These are phyloP conservation scores for Pterocles burchelli DNA, from an alignment of 2,113 vertebrate genomes.

Conservation along the genomic window DNA sequence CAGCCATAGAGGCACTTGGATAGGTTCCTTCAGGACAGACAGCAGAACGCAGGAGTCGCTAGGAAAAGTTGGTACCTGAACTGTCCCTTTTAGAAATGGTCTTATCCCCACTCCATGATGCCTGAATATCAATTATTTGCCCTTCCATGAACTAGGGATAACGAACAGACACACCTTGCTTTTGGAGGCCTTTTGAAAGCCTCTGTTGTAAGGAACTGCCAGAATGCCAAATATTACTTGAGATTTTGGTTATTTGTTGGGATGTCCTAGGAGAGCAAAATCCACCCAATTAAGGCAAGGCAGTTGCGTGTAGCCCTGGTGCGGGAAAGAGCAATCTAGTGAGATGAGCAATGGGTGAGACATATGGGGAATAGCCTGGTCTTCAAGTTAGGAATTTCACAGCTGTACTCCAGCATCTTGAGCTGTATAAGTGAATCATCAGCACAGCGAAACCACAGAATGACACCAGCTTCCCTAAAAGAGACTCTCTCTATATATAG, in stretches of 20 bases:
- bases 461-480: constrained; percentile 40
- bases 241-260: not conserved
- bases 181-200: not conserved
- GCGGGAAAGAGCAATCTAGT: not conserved
- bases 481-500: not conserved
- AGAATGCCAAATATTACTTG: not conserved
- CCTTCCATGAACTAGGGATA: not conserved
- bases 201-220: not conserved
- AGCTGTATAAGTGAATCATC: constrained; percentile 36
- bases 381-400: constrained; percentile 41
- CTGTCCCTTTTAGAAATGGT: not conserved
- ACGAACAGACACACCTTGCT: not conserved
- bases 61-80: not conserved
- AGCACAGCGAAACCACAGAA: constrained; percentile 10
- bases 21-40: not conserved
- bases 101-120: not conserved
- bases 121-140: not conserved
- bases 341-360: constrained; percentile 15
- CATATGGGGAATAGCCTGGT: not conserved
- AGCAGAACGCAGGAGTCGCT: not conserved
- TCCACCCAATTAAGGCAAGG: not conserved
- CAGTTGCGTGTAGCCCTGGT: not conserved
- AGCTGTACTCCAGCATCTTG: not conserved
- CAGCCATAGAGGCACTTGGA: not conserved
- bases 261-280: not conserved